Percentiles rank a stretch among this genome's conserved stretches.
Conservation (phyloP, 2,888 invertebrate species). For the Acleris sparsana region DNA sequence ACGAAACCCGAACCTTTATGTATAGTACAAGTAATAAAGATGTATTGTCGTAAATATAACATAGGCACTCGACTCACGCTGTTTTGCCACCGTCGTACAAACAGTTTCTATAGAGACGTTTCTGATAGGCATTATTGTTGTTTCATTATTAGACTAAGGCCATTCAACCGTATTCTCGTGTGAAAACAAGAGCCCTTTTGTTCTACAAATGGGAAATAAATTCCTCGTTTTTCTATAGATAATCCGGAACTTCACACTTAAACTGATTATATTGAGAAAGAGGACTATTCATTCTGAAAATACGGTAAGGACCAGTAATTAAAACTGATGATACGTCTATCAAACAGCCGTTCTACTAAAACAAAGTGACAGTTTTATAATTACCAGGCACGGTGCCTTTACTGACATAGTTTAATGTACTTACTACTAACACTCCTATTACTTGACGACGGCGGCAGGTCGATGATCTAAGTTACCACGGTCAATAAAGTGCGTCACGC, state of each 20-base stretch:
- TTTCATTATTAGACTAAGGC: constrained; percentile 25
- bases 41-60: constrained; percentile 31
- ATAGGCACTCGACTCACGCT: constrained; percentile 22
- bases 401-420: constrained; percentile 31
- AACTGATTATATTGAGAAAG: constrained; percentile 1
- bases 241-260: constrained; percentile 5
- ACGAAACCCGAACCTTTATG: neutral
- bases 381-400: constrained; percentile 16
- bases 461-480: constrained; percentile 49
- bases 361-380: constrained; percentile 28
- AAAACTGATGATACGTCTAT: neutral
- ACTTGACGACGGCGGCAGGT: constrained; percentile 43
- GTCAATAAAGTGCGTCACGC: constrained; percentile 57
- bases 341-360: constrained; percentile 14
- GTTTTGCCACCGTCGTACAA: constrained; percentile 34
- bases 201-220: constrained; percentile 20
- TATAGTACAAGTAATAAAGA: constrained; percentile 27
- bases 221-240: constrained; percentile 7
- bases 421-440: constrained; percentile 20
- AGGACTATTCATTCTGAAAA: neutral
- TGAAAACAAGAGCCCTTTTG: constrained; percentile 30
- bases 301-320: constrained; percentile 2
- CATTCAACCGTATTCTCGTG: constrained; percentile 30
- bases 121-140: constrained; percentile 32
- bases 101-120: constrained; percentile 27